These are phyloP conservation scores for Teleopsis dalmanni DNA, from an alignment of 1,140 invertebrate genomes.

Conservation along the genomic window DNA sequence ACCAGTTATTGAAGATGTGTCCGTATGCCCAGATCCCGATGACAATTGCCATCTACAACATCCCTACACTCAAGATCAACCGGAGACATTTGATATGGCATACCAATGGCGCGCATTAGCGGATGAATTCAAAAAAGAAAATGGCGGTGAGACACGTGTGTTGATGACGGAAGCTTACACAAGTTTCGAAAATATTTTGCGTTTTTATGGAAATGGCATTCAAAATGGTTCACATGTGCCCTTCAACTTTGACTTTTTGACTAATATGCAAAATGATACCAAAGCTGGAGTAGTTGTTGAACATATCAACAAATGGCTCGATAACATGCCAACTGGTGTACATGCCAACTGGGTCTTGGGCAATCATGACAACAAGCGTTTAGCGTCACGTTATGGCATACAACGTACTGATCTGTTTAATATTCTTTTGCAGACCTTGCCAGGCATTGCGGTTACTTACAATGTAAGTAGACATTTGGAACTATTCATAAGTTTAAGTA, in stretches of 20 bases:
- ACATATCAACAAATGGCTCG: conserved; percentile 49
- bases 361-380: conserved; percentile 54
- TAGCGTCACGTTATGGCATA: conserved; percentile 50
- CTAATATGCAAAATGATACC: conserved; percentile 48
- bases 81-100: conserved; percentile 54
- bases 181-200: conserved; percentile 48
- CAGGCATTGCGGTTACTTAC: conserved; percentile 62
- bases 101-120: conserved; percentile 53
- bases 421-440: conserved; percentile 58
- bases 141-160: conserved; percentile 47
- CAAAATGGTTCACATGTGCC: conserved; percentile 57
- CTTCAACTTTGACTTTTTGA: conserved; percentile 55
- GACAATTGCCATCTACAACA: conserved; percentile 55
- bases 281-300: conserved; percentile 49
- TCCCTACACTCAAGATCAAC: conserved; percentile 55
- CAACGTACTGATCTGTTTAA: conserved; percentile 56
- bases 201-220: conserved; percentile 54
- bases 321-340: conserved; percentile 49
- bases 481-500: too few relatives aligned
- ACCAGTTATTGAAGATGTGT: conserved; percentile 45
- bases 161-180: conserved; percentile 60
- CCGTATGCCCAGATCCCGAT: conserved; percentile 32
- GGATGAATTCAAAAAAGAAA: conserved; percentile 48
- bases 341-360: conserved; percentile 56
- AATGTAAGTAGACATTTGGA: too few relatives aligned